Evolutionary conservation across 2,888 invertebrate species (phyloP).

Genomic region (Steinernema carpocapsae): DNA sequence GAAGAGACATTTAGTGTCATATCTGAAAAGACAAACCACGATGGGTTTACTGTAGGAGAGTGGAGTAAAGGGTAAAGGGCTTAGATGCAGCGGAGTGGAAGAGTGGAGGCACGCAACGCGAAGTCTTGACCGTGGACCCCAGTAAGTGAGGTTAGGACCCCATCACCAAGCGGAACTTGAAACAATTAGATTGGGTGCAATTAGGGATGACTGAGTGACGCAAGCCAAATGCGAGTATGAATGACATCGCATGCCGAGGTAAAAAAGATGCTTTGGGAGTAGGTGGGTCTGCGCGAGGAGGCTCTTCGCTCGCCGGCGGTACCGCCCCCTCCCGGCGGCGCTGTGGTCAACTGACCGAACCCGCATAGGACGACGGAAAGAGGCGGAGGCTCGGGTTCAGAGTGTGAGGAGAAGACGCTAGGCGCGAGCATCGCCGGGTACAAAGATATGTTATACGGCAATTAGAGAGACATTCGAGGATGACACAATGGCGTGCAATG

Average conservation of each 20-base stretch:
- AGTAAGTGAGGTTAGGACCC: slow-evolving; percentile 10
- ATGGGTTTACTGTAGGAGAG: too few species aligned
- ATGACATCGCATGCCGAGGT: slow-evolving; percentile 33
- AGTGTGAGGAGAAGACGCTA: background rate
- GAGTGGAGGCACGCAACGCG: background rate
- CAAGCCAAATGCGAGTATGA: slow-evolving; percentile 28
- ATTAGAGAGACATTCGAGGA: slow-evolving; percentile 7
- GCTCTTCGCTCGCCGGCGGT: background rate
- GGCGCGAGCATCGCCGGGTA: background rate
- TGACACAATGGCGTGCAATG: slow-evolving; percentile 21
- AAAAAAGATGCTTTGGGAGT: slow-evolving; percentile 24
- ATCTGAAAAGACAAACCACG: background rate
- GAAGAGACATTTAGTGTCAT: slow-evolving; percentile 25
- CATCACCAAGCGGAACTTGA: background rate
- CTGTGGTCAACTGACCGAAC: slow-evolving; percentile 14
- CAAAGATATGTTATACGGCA: slow-evolving; percentile 26
- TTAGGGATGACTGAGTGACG: slow-evolving; percentile 13
- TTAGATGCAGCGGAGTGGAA: background rate
- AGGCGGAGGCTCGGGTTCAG: background rate
- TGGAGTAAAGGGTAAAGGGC: background rate
- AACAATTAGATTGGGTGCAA: slow-evolving; percentile 23
- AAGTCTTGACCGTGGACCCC: background rate
- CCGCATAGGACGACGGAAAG: background rate
- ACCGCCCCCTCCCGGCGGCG: background rate
- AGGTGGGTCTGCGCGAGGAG: slow-evolving; percentile 21